A percentile compares a stretch with the other conserved stretches of the same genome.
Conservation (phyloP, 2,888 invertebrate genomes). For the Standfussiana lucernea region DNA sequence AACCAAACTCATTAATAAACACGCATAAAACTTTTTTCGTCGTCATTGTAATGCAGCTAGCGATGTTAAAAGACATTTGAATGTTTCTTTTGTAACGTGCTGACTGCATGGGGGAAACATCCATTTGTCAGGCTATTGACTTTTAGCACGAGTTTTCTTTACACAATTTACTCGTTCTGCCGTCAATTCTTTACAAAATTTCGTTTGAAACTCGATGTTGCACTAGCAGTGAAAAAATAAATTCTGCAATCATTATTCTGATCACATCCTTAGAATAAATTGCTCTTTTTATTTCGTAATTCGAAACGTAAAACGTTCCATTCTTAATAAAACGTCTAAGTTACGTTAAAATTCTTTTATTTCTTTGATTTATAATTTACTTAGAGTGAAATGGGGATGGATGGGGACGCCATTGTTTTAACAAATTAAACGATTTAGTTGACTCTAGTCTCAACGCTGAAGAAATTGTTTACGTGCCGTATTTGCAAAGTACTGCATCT, state of each 20-base stretch:
- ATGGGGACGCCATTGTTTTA: slow-evolving; percentile 17
- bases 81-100: slow-evolving; percentile 62
- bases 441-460: slow-evolving; percentile 4
- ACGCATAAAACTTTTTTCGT: slow-evolving; percentile 42
- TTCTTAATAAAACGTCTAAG: slow-evolving; percentile 40
- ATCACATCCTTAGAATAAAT: slow-evolving; percentile 59
- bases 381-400: slow-evolving; percentile 13
- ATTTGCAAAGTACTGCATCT: slow-evolving; percentile 10
- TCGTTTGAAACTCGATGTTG: slow-evolving; percentile 44
- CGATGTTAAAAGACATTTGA: slow-evolving; percentile 61
- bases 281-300: slow-evolving; percentile 58
- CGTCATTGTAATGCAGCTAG: slow-evolving; percentile 60
- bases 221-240: slow-evolving; percentile 42
- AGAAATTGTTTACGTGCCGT: slow-evolving; percentile 9
- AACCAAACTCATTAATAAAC: slow-evolving; percentile 49
- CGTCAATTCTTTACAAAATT: slow-evolving; percentile 54
- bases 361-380: slow-evolving; percentile 43
- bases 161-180: slow-evolving; percentile 50
- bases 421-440: slow-evolving; percentile 27
- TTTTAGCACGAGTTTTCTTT: slow-evolving; percentile 64
- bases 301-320: slow-evolving; percentile 41
- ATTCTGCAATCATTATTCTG: slow-evolving; percentile 55
- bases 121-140: slow-evolving; percentile 66
- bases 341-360: slow-evolving; percentile 25
- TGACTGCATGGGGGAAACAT: slow-evolving; percentile 54